Conservation (phyloP, 2,797 vertebrate species). For the Coregonus suidteri region DNA sequence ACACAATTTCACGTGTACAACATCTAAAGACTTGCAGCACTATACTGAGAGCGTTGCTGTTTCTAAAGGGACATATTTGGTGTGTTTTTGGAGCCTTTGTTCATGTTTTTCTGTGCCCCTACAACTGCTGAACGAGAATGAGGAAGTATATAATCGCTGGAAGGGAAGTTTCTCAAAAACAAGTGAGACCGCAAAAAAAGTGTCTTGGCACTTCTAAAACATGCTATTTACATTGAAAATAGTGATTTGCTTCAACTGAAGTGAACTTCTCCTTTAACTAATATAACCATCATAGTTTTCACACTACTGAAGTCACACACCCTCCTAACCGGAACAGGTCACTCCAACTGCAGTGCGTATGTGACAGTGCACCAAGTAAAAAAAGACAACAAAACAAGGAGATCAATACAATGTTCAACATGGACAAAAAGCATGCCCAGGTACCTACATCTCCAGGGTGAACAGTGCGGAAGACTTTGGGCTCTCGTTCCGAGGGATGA, state of each 20-base stretch:
- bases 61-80: no score
- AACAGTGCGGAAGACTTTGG: conserved; percentile 3
- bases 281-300: not conserved
- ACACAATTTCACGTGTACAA: no score
- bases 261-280: not conserved
- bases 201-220: not conserved
- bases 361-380: not conserved
- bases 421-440: conserved; percentile 12
- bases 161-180: no score
- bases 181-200: no score
- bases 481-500: not conserved
- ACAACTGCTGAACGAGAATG: no score
- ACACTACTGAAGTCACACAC: not conserved
- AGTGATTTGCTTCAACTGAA: not conserved
- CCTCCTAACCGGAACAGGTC: not conserved
- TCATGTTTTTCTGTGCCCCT: no score
- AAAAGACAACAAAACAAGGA: conserved; percentile 16
- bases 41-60: no score
- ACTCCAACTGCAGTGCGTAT: not conserved
- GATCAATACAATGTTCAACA: conserved; percentile 42
- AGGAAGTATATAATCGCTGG: no score
- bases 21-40: no score
- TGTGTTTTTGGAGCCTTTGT: no score
- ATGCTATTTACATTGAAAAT: not conserved
- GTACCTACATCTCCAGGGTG: conserved; percentile 4